Percentiles rank a stretch among this genome's conserved stretches.
phyloP scores from a whole-genome alignment of 2,888 invertebrate species.

The Drosophila monieri region DNA sequence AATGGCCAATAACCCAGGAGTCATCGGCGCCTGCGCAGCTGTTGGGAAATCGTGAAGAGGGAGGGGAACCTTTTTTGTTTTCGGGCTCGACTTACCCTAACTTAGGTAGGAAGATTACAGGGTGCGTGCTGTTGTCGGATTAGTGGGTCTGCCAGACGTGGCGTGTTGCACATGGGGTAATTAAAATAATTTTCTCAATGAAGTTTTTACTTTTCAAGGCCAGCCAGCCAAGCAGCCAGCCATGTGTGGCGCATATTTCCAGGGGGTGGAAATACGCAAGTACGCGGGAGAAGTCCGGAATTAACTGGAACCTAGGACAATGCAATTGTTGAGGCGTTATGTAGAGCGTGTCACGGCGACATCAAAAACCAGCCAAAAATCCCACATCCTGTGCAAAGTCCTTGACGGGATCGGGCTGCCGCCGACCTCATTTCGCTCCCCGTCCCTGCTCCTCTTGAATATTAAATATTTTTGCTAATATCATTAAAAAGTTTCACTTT shows the following conservation, averaged over 20 bases:
- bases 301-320: conserved; percentile 33
- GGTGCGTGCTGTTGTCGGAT: conserved; percentile 58
- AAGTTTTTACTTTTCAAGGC: conserved; percentile 62
- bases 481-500: conserved; percentile 73
- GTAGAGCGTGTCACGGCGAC: conserved; percentile 56
- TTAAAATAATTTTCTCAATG: conserved; percentile 73
- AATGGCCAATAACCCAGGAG: conserved; percentile 48
- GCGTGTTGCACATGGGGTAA: conserved; percentile 59
- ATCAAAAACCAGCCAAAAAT: conserved; percentile 39
- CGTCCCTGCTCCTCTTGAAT: conserved; percentile 30
- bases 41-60: conserved; percentile 46
- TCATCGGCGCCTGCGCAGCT: conserved; percentile 75
- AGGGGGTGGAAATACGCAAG: conserved; percentile 57
- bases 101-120: conserved; percentile 55
- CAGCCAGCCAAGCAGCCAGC: conserved; percentile 56
- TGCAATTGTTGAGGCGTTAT: conserved; percentile 37
- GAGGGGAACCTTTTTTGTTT: conserved; percentile 45
- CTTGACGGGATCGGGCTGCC: conserved; percentile 47
- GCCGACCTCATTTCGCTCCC: neutral
- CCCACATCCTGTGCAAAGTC: conserved; percentile 49
- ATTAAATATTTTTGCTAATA: conserved; percentile 64
- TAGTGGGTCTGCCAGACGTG: conserved; percentile 17
- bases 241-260: conserved; percentile 72
- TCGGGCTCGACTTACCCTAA: conserved; percentile 8
- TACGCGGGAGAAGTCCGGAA: conserved; percentile 6